Percentiles rank a stretch among this genome's conserved stretches.
Evolutionary conservation across 2,888 invertebrate genomes (phyloP).

Genomic region (Apodemia mormo): DNA sequence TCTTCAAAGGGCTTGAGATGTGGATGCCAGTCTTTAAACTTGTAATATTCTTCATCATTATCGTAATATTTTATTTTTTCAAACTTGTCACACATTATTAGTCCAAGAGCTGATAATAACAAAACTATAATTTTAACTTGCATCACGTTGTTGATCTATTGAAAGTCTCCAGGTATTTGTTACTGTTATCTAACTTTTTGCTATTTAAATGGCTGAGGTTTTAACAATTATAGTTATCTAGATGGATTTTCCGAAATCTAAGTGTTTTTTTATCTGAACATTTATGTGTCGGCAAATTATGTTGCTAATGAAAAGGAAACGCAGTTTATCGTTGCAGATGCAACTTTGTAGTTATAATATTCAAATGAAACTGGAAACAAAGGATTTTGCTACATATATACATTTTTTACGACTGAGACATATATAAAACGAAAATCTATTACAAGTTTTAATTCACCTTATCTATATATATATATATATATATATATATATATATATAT

Average conservation of each 20-base stretch:
- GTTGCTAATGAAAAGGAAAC: background rate
- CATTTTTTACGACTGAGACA: no score
- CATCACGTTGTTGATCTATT: background rate
- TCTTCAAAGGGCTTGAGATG: constrained; percentile 5
- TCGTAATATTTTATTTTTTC: background rate
- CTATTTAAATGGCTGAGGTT: constrained; percentile 10
- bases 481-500: no score
- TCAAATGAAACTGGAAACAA: background rate
- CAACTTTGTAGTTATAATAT: no score
- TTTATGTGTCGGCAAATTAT: background rate
- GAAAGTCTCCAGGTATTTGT: background rate
- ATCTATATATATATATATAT: no score
- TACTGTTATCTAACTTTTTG: background rate
- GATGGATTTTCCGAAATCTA: constrained; percentile 2
- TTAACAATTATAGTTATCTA: constrained; percentile 7
- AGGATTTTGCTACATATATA: no score
- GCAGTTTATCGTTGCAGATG: background rate
- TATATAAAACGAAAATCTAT: no score
- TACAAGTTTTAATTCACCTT: no score
- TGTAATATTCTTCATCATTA: background rate
- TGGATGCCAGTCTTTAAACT: constrained; percentile 1
- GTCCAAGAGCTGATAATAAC: background rate
- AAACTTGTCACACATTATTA: background rate
- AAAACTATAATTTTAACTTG: background rate
- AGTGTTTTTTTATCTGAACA: constrained; percentile 8